Conservation (phyloP, 2,113 vertebrate genomes). For the Hydropotes inermis region DNA sequence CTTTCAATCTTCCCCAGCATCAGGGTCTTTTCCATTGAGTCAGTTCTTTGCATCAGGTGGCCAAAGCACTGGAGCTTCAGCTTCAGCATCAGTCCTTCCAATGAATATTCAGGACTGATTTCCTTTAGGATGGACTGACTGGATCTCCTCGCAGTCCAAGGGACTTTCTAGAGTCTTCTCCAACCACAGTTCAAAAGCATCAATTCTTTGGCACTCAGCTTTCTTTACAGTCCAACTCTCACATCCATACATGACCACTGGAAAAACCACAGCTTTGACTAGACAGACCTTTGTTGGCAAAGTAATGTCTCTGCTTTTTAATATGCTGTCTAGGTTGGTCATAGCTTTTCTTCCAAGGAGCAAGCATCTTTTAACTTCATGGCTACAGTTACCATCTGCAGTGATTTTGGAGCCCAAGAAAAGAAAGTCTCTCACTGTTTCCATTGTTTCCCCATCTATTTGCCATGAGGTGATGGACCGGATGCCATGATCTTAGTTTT, state of each 20-base stretch:
- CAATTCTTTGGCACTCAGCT: background rate
- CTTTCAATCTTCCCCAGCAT: background rate
- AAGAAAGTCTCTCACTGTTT: background rate
- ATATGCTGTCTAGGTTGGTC: background rate
- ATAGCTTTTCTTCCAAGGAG: background rate
- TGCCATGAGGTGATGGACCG: background rate
- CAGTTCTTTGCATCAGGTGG: background rate
- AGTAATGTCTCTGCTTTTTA: background rate
- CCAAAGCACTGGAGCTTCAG: background rate
- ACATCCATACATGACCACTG: background rate
- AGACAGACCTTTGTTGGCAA: background rate
- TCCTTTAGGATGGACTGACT: background rate
- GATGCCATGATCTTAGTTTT: background rate
- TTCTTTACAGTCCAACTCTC: background rate
- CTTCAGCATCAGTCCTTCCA: background rate
- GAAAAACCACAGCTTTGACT: background rate
- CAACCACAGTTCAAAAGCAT: background rate
- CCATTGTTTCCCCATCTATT: background rate
- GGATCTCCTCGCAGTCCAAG: background rate
- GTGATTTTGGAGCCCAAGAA: background rate
- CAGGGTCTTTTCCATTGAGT: background rate
- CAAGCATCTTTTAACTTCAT: background rate
- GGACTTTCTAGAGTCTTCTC: background rate
- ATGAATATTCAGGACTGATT: background rate
- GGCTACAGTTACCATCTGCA: background rate